A percentile compares a stretch with the other conserved stretches of the same genome.
phyloP scores from a whole-genome alignment of 2,797 vertebrate genomes.

The Gadopsis marmoratus region DNA sequence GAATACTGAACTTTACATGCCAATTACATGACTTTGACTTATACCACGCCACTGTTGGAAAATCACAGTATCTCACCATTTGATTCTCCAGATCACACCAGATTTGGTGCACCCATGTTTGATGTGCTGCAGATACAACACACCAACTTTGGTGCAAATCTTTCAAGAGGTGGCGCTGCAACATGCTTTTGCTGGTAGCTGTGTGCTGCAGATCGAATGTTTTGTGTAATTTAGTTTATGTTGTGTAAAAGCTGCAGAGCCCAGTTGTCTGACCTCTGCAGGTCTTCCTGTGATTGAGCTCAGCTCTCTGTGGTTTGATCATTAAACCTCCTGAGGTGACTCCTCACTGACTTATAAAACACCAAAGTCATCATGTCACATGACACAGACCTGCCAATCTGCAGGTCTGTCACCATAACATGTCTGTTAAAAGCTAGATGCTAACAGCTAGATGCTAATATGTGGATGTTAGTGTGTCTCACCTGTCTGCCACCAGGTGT shows the following conservation, averaged over 20 bases:
- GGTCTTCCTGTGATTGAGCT: neutral
- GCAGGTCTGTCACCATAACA: neutral
- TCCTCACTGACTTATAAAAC: neutral
- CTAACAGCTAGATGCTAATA: no score
- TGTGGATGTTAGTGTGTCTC: constrained; percentile 47
- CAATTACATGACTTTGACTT: neutral
- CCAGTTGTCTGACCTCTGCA: no score
- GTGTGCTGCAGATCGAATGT: neutral
- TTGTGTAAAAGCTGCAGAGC: no score
- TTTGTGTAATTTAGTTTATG: neutral
- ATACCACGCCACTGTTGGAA: no score
- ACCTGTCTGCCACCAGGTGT: constrained; percentile 99
- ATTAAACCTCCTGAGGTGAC: neutral
- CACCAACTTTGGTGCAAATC: neutral
- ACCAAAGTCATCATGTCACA: neutral
- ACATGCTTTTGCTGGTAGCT: neutral
- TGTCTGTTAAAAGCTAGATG: no score
- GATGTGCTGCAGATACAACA: no score
- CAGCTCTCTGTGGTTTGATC: neutral
- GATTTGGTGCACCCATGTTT: neutral
- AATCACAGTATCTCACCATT: neutral
- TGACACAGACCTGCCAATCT: neutral
- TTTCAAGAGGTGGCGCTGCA: neutral
- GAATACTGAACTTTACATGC: neutral
- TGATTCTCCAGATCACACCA: neutral